Base-by-base conservation (phyloP, 2,888 invertebrate species). In the Drosophila kokeensis region DNA sequence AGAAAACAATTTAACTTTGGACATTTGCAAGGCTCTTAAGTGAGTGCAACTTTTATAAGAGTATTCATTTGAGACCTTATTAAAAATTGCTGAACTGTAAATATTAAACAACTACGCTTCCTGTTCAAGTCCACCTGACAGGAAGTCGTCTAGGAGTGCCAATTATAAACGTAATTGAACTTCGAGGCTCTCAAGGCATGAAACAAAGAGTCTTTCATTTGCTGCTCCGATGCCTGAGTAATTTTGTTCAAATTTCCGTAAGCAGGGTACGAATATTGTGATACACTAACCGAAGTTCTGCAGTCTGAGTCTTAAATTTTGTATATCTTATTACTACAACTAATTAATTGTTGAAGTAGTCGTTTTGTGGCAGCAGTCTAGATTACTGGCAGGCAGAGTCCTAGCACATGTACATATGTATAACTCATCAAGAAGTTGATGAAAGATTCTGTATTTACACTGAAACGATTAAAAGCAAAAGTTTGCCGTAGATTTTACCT, bases 1-100 rank as follows among this genome's bases (percentile, higher is more conserved):
- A 15, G 24, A 34, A 21, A 34, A 64, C 32, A 69, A 27, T 49
- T 61, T 34, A 40, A 21, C 27, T 45, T 67, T 27, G 18, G 10
- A 15, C 24, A 24, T 48, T 49, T 49, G 27, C 27, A 1, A 8
- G 15, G 21, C 8, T 45, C 45, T 24, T 21, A 15, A 40, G 21
- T 18, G 34, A 21, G 38, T 24, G 27, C 11, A 4, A 21, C n/a
- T n/a, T 52, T 6, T 10, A 21, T 21, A 8, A 7, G 21, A 21
- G 15, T 10, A 32, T 32, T 32, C 10, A 32, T 21, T 52, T 15
- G 15, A 53, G 21, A 5, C 2, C 29, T 11, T n/a, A 45, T 15
- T 27, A 10, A 29, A 21, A 40, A n/a, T 21, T n/a, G 21, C 29
- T 29, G 4, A 21, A 15, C 38, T 30, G 40, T 38, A 38, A 36